A percentile compares a stretch with the other conserved stretches of the same genome.
Evolutionary conservation across 2,113 vertebrate species (phyloP).

Genomic region (Lamprotornis superbus): DNA sequence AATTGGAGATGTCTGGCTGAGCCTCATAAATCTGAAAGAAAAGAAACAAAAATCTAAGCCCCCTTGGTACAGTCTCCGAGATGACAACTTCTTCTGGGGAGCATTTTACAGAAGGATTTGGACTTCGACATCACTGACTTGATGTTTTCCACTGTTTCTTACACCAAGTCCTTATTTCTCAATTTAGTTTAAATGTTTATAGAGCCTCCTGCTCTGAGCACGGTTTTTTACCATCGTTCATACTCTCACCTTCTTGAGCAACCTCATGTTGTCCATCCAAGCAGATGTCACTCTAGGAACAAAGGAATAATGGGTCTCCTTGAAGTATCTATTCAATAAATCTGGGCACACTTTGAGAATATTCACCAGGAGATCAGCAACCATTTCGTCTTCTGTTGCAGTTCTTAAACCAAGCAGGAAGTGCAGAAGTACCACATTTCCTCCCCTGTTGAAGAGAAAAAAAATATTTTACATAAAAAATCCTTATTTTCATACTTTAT

Average conservation of each 20-base stretch:
- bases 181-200: neutral
- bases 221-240: neutral
- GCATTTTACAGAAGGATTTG: neutral
- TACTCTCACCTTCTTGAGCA: constrained; percentile 85
- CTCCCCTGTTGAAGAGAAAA: constrained; percentile 73
- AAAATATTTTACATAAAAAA: neutral
- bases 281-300: constrained; percentile 81
- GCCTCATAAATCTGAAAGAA: constrained; percentile 88
- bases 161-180: neutral
- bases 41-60: neutral
- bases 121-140: accelerated
- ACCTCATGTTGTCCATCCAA: constrained; percentile 88
- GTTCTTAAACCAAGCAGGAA: constrained; percentile 89
- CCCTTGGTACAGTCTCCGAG: neutral
- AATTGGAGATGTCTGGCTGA: constrained; percentile 84
- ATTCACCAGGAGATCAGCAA: constrained; percentile 85
- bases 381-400: constrained; percentile 84
- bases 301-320: constrained; percentile 87
- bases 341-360: constrained; percentile 87
- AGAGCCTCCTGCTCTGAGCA: neutral
- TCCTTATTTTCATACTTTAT: neutral
- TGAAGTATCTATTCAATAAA: constrained; percentile 87
- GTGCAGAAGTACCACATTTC: constrained; percentile 90
- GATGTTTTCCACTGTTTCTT: neutral
- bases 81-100: neutral